Base-by-base conservation (phyloP, 2,797 vertebrate genomes). In the Poeciliopsis infans region DNA sequence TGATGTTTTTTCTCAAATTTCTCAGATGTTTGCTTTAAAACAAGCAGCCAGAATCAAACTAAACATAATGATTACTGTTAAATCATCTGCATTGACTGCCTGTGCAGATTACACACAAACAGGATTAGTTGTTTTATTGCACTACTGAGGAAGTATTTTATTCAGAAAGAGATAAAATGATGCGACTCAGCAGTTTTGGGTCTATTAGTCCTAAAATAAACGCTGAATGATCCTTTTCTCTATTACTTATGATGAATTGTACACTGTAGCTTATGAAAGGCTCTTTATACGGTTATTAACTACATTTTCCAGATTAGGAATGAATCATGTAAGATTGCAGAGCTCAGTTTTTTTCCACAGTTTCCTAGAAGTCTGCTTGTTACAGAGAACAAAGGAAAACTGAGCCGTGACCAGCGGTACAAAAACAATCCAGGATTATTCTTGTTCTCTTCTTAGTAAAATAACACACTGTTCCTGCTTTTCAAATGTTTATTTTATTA, bases 371-470 rank as follows among this genome's bases (percentile, higher is more conserved):
- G 4, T 13, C 36, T 41, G 36, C 66, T 43, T 7, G 20, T 43
- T 41, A 69, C 39, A 12, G 39, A 12, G 20, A 69, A 25, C 20
- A 69, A 41, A 41, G 39, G 39, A 43, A 43, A 43, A 43, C 33
- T 5, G 33, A 66, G 33, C 33, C 3, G 8, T 16, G 61, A 66
- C 41, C 25, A 33, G 12, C 11, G 4, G 66, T 1, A 25, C 20
- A 25, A 69, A 69, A 69, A 69, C 66, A 39, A 69, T n/a, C 41
- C 12, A 69, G 23, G 66, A 69, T 69, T n/a, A 43, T 45, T 66
- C 4, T 36, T 15, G 11, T 45, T 43, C 41, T 69, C 66, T 25
- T 43, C 39, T 43, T 45, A 15, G 66, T n/a, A 3, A 69, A 69
- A n/a, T 6, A 45, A 43, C 13, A n/a, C 2, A 12, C 39, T 43